Percentiles rank a stretch among this genome's conserved stretches.
These are phyloP conservation scores for Nanorana parkeri DNA, from an alignment of 2,113 vertebrate species.

Conservation along the genomic window DNA sequence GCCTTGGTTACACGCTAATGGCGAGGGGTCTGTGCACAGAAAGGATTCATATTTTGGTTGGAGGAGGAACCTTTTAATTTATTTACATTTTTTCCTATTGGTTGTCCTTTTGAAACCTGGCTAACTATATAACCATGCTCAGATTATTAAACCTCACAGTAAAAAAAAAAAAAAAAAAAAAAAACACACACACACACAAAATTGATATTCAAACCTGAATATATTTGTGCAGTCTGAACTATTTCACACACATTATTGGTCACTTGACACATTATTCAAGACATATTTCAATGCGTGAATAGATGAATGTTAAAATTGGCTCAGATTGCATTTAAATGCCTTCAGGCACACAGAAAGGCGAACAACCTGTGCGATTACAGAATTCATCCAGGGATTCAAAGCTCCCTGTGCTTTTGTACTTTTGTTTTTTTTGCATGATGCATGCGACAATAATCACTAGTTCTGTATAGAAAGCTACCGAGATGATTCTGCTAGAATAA, in stretches of 20 bases:
- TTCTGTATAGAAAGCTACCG: neutral
- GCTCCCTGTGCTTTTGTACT: neutral
- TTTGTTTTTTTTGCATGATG: slow-evolving; percentile 16
- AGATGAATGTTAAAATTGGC: slow-evolving; percentile 18
- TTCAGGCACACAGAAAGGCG: neutral
- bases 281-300: neutral
- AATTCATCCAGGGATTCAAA: slow-evolving; percentile 8
- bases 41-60: too few species aligned
- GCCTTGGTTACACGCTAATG: too few species aligned
- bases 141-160: too few species aligned
- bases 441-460: slow-evolving; percentile 30
- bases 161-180: too few species aligned
- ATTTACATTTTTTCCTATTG: too few species aligned
- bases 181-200: neutral
- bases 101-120: too few species aligned
- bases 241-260: neutral
- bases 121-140: too few species aligned
- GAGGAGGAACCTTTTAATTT: too few species aligned
- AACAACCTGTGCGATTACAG: neutral
- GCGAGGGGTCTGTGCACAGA: too few species aligned
- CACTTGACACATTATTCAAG: neutral
- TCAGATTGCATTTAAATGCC: neutral
- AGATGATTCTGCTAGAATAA: neutral
- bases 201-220: too few species aligned
- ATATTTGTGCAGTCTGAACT: neutral